phyloP scores from a whole-genome alignment of 2,113 vertebrate genomes.

The Pogona vitticeps region DNA sequence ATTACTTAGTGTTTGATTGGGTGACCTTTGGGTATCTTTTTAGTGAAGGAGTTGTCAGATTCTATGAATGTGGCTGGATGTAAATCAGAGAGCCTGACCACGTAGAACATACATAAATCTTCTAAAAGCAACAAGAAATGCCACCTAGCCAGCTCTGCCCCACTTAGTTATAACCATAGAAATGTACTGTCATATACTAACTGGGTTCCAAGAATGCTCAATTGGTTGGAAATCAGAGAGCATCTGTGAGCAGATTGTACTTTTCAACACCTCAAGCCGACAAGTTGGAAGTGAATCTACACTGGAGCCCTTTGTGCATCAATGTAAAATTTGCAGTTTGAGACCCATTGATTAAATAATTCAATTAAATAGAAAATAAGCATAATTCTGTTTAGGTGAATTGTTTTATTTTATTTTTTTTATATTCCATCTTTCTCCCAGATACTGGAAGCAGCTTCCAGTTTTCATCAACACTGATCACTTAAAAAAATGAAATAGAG shows the following conservation, averaged over 20 bases:
- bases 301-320: background rate
- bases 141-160: background rate
- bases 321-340: background rate
- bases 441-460: no score
- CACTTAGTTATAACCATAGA: no score
- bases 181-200: no score
- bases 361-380: constrained; percentile 21
- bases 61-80: no score
- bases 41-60: no score
- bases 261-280: background rate
- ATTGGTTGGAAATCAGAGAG: background rate
- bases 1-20: no score
- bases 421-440: no score
- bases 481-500: background rate
- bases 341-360: background rate
- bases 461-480: background rate
- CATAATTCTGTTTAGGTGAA: background rate
- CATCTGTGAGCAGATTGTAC: background rate
- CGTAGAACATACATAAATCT: no score
- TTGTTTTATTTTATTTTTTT: no score
- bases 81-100: background rate
- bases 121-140: background rate
- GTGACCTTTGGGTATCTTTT: no score
- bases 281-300: background rate
- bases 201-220: no score